Base-by-base conservation (phyloP, 2,888 invertebrate species). In the Harpalus rufipes region DNA sequence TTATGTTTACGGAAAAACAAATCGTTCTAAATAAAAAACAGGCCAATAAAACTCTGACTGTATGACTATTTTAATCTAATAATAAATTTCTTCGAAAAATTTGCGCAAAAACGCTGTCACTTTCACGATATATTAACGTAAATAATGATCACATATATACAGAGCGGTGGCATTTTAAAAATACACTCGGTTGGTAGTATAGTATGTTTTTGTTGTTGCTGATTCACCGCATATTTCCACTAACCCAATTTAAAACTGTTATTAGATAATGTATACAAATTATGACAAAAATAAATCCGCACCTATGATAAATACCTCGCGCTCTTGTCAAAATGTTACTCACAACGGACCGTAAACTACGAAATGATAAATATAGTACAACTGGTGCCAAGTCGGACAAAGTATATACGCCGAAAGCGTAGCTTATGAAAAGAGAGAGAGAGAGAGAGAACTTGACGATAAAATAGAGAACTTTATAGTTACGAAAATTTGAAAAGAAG, bases 211-310 rank as follows among this genome's bases (percentile, higher is more conserved):
- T 74, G 72, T 74, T 44, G 16, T 41, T 18, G 41, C 41, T 51
- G 72, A 74, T 74, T 74, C 72, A 74, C 44, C 68, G 18, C 72
- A 74, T 74, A 74, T 74, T 74, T 44, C 72, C n/a, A 16, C 41
- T 44, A 44, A 74, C 44, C 72, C 72, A 74, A 74, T 74, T 74
- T 74, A 74, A 74, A 74, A 74, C 72, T 74, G 41, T 74, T 74
- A 41, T 44, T 74, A 44, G 41, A 44, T 72, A 72, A 72, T 74
- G 44, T 74, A 44, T 74, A 74, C 44, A 74, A 74, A 74, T 74
- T 74, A 74, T 44, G 72, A 74, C 72, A 44, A 44, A 44, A 74
- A 74, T 74, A 74, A 74, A 74, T 74, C 44, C 16, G 16, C 72
- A 44, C 72, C 44, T 74, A 18, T 74, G 21, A 74, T 44, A 74